A percentile compares a stretch with the other conserved stretches of the same genome.
Conservation (phyloP, 2,888 invertebrate genomes). For the Nebria brevicollis region DNA sequence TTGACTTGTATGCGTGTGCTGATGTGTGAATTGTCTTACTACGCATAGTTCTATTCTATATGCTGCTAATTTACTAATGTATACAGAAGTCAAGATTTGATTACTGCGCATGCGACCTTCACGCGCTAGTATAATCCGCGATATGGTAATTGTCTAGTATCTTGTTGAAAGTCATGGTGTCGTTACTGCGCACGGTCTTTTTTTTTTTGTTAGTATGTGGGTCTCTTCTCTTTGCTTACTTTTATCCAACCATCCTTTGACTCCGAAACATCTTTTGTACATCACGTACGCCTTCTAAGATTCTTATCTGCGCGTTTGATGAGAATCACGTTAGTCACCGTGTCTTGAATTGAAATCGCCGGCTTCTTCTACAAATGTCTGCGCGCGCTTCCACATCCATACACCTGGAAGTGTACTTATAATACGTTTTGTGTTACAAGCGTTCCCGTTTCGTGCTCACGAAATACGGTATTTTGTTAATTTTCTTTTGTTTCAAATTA, state of each 20-base stretch:
- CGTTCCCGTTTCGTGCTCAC: background rate
- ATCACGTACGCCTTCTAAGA: conserved; percentile 42
- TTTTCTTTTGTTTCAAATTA: background rate
- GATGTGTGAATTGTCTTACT: background rate
- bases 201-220: background rate
- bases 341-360: conserved; percentile 45
- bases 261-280: conserved; percentile 29
- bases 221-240: background rate
- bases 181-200: background rate
- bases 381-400: background rate
- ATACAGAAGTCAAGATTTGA: no score
- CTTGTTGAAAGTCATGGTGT: background rate
- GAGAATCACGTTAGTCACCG: conserved; percentile 43
- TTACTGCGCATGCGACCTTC: no score
- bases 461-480: conserved; percentile 6
- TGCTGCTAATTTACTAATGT: background rate
- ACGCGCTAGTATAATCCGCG: no score
- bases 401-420: background rate
- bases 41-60: background rate
- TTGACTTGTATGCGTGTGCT: background rate
- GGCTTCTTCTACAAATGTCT: conserved; percentile 32
- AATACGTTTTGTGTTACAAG: background rate
- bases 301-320: conserved; percentile 28
- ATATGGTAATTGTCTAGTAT: no score
- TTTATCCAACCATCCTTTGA: background rate